These are phyloP conservation scores for Phocides pigmalion DNA, from an alignment of 1,140 invertebrate species.

Conservation along the genomic window DNA sequence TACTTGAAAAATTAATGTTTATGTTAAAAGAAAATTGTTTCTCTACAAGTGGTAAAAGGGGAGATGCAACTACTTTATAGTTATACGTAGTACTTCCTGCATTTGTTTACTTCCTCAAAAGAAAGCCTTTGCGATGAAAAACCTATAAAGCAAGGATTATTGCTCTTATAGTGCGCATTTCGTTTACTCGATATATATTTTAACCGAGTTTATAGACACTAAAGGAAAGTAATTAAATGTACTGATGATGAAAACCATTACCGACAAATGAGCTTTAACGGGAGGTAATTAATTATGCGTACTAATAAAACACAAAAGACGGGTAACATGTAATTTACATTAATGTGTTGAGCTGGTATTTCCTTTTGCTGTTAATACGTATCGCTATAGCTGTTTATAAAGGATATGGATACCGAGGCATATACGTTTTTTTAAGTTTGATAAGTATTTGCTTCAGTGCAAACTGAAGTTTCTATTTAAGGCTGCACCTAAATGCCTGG, in stretches of 20 bases:
- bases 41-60: not conserved
- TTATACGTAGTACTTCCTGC: not conserved
- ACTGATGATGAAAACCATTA: conserved; percentile 27
- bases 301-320: conserved; percentile 20
- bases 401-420: too few relatives aligned
- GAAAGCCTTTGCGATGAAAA: conserved; percentile 12
- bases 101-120: not conserved
- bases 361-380: not conserved
- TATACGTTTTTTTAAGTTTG: too few relatives aligned
- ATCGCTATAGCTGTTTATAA: not conserved
- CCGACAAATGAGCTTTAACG: conserved; percentile 19
- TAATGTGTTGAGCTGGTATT: not conserved
- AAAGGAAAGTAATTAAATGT: conserved; percentile 22
- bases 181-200: conserved; percentile 11
- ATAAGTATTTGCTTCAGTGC: too few relatives aligned
- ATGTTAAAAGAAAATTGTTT: not conserved
- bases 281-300: conserved; percentile 22
- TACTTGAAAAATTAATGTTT: too few relatives aligned
- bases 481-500: too few relatives aligned
- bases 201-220: conserved; percentile 11
- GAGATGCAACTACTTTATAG: too few relatives aligned
- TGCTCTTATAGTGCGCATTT: conserved; percentile 4
- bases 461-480: too few relatives aligned
- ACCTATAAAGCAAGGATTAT: conserved; percentile 23
- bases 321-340: conserved; percentile 29